Evolutionary conservation across 2,797 vertebrate species (phyloP), one percentile per base, ranked within the genome.

Genomic region (Limnodromus scolopaceus): DNA sequence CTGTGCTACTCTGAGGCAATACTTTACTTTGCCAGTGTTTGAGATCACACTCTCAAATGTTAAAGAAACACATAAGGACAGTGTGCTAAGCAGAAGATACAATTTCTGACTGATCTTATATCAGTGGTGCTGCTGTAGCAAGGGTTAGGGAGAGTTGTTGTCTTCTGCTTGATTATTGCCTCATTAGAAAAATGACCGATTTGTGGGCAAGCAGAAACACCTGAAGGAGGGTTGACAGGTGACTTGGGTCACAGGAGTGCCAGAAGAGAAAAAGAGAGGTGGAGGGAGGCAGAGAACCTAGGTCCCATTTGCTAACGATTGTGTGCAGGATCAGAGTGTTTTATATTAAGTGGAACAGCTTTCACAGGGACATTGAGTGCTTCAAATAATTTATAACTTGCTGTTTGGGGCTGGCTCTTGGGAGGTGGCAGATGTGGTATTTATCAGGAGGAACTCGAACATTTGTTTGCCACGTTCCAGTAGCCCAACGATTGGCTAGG

Each of bases 321-420:
- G 6, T 5, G 1, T 48, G 10, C 43, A 63, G 63, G 34, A 84
- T 75, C 24, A 61, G 9, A 17, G 16, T 39, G n/a, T 48, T 95
- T 75, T 41, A 49, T 20, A 24, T 13, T 60, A 78, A 43, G 34
- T 82, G 39, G 43, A 84, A 77, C 54, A 82, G 45, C 39, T 84
- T 92, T 92, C 80, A 49, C 3, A 34, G 57, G 72, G 72, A 71
- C 36, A 41, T 1, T 5, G 58, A 72, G 41, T 82, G 13, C 51
- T 83, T 91, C 43, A 87, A 51, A 81, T 85, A 79, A 82, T 63
- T 79, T 86, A 70, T 79, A 74, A 58, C 27, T 76, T 84, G 43
- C 54, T 76, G 43, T 13, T 61, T 79, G 74, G 23, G n/a, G 30
- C 45, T 76, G 66, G 16, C 81, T 83, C 71, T 58, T 58, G 70